Evolutionary conservation across 1,140 invertebrate genomes (phyloP).

Genomic region (Megalonaias nervosa): DNA sequence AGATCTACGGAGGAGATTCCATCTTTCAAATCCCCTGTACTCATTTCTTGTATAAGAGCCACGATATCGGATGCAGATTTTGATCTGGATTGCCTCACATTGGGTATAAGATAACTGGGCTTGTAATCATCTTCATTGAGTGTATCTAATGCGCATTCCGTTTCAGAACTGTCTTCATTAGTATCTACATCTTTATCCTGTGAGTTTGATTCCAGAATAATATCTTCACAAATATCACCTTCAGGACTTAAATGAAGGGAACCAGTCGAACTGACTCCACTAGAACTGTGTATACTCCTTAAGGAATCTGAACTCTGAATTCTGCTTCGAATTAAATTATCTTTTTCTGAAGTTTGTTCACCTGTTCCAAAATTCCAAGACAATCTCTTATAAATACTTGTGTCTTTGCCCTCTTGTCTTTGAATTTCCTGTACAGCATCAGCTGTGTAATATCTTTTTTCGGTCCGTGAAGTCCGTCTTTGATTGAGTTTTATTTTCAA

Average conservation of each 20-base stretch:
- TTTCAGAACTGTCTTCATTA: conserved; percentile 33
- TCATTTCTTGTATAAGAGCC: conserved; percentile 51
- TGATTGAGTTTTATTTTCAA: conserved; percentile 57
- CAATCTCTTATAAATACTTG: conserved; percentile 78
- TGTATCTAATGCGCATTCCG: conserved; percentile 20
- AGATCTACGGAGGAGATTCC: conserved; percentile 74
- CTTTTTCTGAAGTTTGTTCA: conserved; percentile 58
- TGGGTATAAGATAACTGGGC: neutral
- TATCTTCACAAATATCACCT: conserved; percentile 64
- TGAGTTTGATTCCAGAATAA: conserved; percentile 26
- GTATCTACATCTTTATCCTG: conserved; percentile 38
- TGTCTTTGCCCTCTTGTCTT: conserved; percentile 71
- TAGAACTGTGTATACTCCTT: conserved; percentile 72
- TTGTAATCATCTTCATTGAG: neutral
- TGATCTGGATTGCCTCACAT: conserved; percentile 38
- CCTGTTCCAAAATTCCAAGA: conserved; percentile 78
- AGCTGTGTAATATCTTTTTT: conserved; percentile 78
- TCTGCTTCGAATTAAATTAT: conserved; percentile 51
- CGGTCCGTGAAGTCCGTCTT: conserved; percentile 74
- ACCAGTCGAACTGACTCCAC: conserved; percentile 75
- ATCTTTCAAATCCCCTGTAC: conserved; percentile 64
- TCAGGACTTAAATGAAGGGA: conserved; percentile 72
- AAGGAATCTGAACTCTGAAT: conserved; percentile 70
- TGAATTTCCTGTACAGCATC: conserved; percentile 80
- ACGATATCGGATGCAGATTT: conserved; percentile 66